These are phyloP conservation scores for Sarcophaga bullata DNA, from an alignment of 1,140 invertebrate genomes.

Conservation along the genomic window DNA sequence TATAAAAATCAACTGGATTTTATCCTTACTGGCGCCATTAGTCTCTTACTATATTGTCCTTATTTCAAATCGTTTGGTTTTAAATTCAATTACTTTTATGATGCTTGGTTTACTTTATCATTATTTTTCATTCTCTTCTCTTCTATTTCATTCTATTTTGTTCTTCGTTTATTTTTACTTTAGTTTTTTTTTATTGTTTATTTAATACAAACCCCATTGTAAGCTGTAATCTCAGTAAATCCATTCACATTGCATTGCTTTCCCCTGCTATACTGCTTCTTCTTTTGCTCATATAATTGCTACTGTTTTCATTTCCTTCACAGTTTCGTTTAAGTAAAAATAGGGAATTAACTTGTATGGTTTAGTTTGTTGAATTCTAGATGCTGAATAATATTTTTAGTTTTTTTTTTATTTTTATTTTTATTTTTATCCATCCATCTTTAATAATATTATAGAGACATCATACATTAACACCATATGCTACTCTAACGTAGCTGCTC, in stretches of 20 bases:
- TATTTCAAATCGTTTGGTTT: background rate
- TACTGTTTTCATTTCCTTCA: background rate
- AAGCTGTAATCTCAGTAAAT: background rate
- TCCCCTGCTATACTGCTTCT: background rate
- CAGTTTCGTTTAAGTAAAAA: too few species aligned
- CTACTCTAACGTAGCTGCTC: background rate
- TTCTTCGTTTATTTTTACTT: background rate
- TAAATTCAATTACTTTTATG: background rate
- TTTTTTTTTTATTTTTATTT: background rate
- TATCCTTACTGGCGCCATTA: background rate
- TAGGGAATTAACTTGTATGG: background rate
- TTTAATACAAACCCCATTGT: background rate
- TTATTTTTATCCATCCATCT: background rate
- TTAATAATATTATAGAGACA: background rate
- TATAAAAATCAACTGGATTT: background rate
- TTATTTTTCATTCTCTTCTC: background rate
- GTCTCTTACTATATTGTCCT: background rate
- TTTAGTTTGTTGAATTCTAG: background rate
- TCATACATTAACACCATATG: conserved; percentile 27
- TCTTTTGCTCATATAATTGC: background rate
- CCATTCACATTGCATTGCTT: too few species aligned
- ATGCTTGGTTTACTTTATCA: too few species aligned
- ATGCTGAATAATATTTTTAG: too few species aligned
- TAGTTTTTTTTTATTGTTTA: background rate
- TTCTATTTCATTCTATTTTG: too few species aligned